phyloP scores from a whole-genome alignment of 1,140 invertebrate species.

The Penaeus indicus region DNA sequence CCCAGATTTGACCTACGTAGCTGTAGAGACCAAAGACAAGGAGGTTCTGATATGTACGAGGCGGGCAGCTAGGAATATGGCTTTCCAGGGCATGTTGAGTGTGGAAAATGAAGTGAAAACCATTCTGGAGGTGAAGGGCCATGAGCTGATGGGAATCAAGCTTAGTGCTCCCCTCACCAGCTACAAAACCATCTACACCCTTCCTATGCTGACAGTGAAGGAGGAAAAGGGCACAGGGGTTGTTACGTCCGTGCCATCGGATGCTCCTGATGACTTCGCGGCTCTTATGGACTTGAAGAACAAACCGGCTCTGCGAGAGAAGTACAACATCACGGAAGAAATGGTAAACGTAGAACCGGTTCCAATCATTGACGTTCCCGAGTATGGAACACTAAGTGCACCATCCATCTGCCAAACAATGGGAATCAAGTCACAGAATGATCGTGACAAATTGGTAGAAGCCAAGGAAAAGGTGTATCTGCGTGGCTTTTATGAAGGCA shows the following conservation, averaged over 20 bases:
- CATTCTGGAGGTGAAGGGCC: conserved; percentile 78
- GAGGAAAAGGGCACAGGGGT: conserved; percentile 98
- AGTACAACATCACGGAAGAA: conserved; percentile 92
- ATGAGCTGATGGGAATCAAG: conserved; percentile 82
- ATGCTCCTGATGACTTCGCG: conserved; percentile 98
- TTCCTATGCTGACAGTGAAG: conserved; percentile 98
- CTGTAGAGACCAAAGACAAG: conserved; percentile 76
- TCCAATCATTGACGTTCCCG: conserved; percentile 93
- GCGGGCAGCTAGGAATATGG: conserved; percentile 94
- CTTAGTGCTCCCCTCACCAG: conserved; percentile 87
- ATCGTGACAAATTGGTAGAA: conserved; percentile 91
- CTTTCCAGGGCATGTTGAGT: conserved; percentile 92
- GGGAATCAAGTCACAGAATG: conserved; percentile 98
- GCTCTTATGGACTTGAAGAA: conserved; percentile 96
- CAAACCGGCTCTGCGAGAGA: conserved; percentile 92
- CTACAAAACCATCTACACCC: conserved; percentile 88
- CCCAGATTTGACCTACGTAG: conserved; percentile 95
- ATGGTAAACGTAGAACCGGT: conserved; percentile 92
- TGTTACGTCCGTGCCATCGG: conserved; percentile 98
- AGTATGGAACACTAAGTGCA: conserved; percentile 88
- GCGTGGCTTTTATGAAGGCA: conserved; percentile 90
- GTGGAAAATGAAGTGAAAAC: conserved; percentile 84
- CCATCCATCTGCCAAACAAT: conserved; percentile 87
- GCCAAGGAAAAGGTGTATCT: conserved; percentile 97
- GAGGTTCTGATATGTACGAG: conserved; percentile 86